Base-by-base conservation (phyloP, 2,797 vertebrate species). In the Dicrostonyx torquatus region DNA sequence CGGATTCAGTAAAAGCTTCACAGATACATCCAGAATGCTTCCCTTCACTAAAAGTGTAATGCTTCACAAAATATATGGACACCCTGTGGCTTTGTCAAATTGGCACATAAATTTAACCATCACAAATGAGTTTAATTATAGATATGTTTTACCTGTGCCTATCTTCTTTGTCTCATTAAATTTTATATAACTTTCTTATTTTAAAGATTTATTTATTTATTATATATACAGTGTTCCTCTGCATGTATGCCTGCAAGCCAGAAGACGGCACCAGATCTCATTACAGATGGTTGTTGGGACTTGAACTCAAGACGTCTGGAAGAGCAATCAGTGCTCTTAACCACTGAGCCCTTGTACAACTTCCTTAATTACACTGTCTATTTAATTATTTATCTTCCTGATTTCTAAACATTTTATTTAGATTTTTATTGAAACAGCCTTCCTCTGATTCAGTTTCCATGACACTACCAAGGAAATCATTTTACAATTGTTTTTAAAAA, bases 321-420 rank as follows among this genome's bases (percentile, higher is more conserved):
- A 55, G 53, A 55, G 17, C 53, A 55, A 55, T 55, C 53, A 55
- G 53, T 55, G 53, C 53, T 55, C 53, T 55, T 55, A 55, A 55
- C 53, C 1, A 1, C 53, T 55, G 53, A 55, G 53, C 53, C 53
- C 53, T 55, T 91, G 14, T 88, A 80, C 1, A 72, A 58, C 48
- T 77, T 77, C 72, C 43, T 75, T 75, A 75, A 8, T 89, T 90
- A 73, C 78, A 50, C 73, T 94, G 37, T 15, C 86, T 72, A 14
- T 87, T 89, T 90, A 66, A 18, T 83, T 72, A 50, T 92, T 75
- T 40, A 55, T 22, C 40, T 87, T 87, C 83, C 20, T 78, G 40
- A 24, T 91, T 64, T 89, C 68, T 93, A 53, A 76, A 86, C 91
- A 70, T 91, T 82, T 88, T 80, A 66, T 83, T 58, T 82, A 89